Evolutionary conservation across 2,113 vertebrate genomes (phyloP).

Genomic region (Stercorarius parasiticus): DNA sequence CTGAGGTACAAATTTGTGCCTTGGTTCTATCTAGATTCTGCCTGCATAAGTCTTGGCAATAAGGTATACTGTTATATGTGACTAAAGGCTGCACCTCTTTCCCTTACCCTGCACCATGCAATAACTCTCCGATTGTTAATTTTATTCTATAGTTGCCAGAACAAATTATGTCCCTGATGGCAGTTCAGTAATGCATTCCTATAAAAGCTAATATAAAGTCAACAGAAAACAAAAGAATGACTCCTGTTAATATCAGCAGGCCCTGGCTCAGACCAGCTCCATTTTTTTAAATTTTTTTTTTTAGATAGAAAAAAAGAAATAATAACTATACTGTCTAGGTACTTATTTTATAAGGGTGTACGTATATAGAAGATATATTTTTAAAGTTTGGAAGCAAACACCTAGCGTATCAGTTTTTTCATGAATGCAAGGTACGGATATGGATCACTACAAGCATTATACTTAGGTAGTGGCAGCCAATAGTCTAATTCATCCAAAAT

Average conservation of each 20-base stretch:
- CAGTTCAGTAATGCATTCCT: not conserved
- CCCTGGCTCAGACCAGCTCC: not conserved
- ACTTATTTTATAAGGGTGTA: not conserved
- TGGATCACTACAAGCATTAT: not conserved
- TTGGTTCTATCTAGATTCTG: not conserved
- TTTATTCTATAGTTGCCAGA: not conserved
- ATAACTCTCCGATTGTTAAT: not conserved
- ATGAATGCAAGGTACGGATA: not conserved
- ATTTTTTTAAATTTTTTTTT: not conserved
- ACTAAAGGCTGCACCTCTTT: not conserved
- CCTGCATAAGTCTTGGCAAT: not conserved
- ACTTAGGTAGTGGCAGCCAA: not conserved
- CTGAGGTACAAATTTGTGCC: not conserved
- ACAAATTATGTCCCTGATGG: not conserved
- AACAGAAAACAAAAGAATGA: not conserved
- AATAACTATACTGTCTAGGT: not conserved
- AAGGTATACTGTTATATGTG: not conserved
- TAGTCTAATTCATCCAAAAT: not conserved
- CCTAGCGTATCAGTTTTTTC: not conserved
- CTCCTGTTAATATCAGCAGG: not conserved
- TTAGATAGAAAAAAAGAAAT: not conserved
- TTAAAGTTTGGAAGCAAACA: not conserved
- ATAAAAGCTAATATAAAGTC: constrained; percentile 4
- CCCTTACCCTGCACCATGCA: not conserved
- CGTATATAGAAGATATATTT: not conserved